A percentile compares a stretch with the other conserved stretches of the same genome.
phyloP scores from a whole-genome alignment of 2,888 invertebrate genomes.

The Lepidocyrtoides sp. region DNA sequence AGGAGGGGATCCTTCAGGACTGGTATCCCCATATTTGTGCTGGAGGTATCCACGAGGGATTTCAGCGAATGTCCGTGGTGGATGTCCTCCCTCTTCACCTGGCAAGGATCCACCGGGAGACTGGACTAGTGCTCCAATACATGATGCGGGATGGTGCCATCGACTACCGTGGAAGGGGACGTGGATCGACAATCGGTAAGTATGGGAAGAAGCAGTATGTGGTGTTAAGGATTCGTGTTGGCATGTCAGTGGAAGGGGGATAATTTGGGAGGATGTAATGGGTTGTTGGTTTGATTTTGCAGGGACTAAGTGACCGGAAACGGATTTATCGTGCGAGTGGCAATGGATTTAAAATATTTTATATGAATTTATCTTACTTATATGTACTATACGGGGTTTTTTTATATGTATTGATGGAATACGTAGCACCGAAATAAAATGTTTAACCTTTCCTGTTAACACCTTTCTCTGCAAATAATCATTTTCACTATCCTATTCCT shows the following conservation, averaged over 20 bases:
- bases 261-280: conserved; percentile 86
- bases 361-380: not conserved
- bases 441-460: conserved; percentile 25
- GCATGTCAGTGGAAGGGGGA: conserved; percentile 90
- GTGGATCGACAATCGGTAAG: conserved; percentile 44
- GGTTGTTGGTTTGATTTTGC: conserved; percentile 39
- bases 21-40: conserved; percentile 7
- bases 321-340: not conserved
- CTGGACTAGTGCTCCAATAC: conserved; percentile 3
- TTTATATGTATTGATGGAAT: too few species aligned
- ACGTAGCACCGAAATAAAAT: conserved; percentile 36
- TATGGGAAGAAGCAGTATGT: conserved; percentile 30
- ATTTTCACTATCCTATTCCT: conserved; percentile 31
- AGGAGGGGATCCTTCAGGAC: conserved; percentile 2
- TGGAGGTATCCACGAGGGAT: too few species aligned
- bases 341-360: not conserved
- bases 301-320: conserved; percentile 26
- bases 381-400: not conserved
- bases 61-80: conserved; percentile 11
- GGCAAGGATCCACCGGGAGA: conserved; percentile 13
- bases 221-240: conserved; percentile 11
- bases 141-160: conserved; percentile 25
- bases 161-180: conserved; percentile 30
- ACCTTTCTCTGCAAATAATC: not conserved
- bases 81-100: conserved; percentile 12